phyloP scores from a whole-genome alignment of 2,888 invertebrate species.

The Dugesia japonica region DNA sequence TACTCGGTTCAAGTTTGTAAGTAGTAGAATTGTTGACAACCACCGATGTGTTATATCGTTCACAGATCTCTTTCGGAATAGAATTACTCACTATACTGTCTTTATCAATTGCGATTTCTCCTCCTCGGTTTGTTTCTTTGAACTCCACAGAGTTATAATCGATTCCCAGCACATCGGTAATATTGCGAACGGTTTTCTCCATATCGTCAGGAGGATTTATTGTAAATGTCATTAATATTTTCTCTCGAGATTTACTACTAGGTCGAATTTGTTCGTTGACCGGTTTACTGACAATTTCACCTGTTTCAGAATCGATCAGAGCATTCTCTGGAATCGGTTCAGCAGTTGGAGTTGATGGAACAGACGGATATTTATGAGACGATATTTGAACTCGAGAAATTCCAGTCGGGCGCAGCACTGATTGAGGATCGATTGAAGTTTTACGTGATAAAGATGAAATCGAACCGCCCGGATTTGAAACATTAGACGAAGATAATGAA shows the following conservation, averaged over 20 bases:
- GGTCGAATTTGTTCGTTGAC: background rate
- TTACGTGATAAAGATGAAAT: background rate
- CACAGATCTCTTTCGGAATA: background rate
- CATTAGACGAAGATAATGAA: too few relatives aligned
- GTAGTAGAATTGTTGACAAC: background rate
- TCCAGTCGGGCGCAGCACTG: background rate
- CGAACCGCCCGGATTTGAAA: too few relatives aligned
- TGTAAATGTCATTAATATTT: constrained; percentile 25
- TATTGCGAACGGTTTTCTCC: constrained; percentile 21
- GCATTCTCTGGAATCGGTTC: background rate
- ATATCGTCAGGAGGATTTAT: constrained; percentile 29
- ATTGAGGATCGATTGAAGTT: background rate
- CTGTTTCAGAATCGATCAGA: constrained; percentile 28
- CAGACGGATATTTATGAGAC: background rate
- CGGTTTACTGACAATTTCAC: constrained; percentile 23
- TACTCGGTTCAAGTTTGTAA: background rate
- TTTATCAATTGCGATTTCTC: constrained; percentile 24
- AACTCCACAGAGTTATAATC: constrained; percentile 28
- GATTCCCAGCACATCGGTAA: constrained; percentile 29
- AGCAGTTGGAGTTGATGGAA: background rate
- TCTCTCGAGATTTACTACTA: background rate
- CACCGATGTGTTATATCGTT: background rate
- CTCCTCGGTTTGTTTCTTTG: background rate
- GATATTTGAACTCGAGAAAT: background rate
- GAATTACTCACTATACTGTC: constrained; percentile 23